Percentiles rank a stretch among this genome's conserved stretches.
These are phyloP conservation scores for Platypus cylindrus DNA, from an alignment of 2,888 invertebrate genomes.

Conservation along the genomic window DNA sequence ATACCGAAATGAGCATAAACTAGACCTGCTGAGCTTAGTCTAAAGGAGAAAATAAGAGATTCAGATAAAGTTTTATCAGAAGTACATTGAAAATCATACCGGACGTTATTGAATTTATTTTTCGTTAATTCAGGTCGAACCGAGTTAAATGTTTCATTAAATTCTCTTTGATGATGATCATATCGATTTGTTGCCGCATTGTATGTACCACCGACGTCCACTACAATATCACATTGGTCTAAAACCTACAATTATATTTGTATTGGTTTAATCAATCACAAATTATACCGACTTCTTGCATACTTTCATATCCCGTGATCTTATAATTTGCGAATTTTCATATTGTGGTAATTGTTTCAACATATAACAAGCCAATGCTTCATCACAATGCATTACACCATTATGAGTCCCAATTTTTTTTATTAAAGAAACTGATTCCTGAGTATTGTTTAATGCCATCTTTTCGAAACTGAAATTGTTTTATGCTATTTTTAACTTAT, in stretches of 20 bases:
- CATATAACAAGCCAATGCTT: conserved; percentile 89
- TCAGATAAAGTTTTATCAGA: not conserved
- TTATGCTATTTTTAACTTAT: not conserved
- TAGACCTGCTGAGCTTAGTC: conserved; percentile 90
- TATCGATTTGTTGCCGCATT: conserved; percentile 63
- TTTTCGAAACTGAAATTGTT: conserved; percentile 25
- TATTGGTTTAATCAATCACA: not conserved
- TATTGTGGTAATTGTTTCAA: conserved; percentile 69
- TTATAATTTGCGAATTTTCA: conserved; percentile 65
- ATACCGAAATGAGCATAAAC: conserved; percentile 84
- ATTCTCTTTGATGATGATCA: conserved; percentile 89
- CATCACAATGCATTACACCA: conserved; percentile 89
- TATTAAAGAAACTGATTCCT: conserved; percentile 18
- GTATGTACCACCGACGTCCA: conserved; percentile 87
- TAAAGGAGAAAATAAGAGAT: conserved; percentile 31
- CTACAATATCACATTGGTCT: conserved; percentile 78
- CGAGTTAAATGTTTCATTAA: conserved; percentile 52
- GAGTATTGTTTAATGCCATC: conserved; percentile 31
- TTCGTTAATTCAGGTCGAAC: conserved; percentile 48
- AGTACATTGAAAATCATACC: conserved; percentile 26
- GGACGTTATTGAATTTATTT: conserved; percentile 42
- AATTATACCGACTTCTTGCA: too few species aligned
- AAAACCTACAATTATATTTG: conserved; percentile 1
- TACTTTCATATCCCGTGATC: conserved; percentile 47
- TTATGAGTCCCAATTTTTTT: conserved; percentile 59